Evolutionary conservation across 2,113 vertebrate genomes (phyloP), one percentile per base, ranked within the genome.

Genomic region (Eidolon helvum): DNA sequence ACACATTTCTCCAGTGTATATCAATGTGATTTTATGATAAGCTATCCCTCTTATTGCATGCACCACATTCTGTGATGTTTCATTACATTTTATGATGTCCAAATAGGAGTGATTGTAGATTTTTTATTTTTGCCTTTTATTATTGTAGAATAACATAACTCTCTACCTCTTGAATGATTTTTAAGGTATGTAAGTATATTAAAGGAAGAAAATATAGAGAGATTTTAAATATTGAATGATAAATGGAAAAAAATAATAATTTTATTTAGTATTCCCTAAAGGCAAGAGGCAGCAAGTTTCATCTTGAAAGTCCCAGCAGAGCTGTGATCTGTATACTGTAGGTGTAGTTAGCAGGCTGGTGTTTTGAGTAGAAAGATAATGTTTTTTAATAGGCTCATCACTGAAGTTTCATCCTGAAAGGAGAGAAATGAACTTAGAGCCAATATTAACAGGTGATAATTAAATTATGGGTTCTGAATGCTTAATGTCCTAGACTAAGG

Each of bases 401-500:
- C 50, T 97, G 96, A 90, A 98, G 96, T 97, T 98, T 98, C 97
- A 98, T 97, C 97, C 93, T 97, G 97, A 98, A 97, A 98, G 97
- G 93, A 98, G 91, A 98, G 94, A 98, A 98, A 98, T 97, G 63
- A 98, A 98, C 97, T 98, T 95, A 98, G 94, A 98, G 97, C 96
- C 96, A 98, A 97, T 98, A 98, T 98, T 98, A 99, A 98, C 96
- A 98, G 96, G 97, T 98, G 97, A 98, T 98, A 98, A 99, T 98
- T 98, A 98, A 98, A 98, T 98, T 97, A 98, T 97, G 91, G 96
- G 90, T 98, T 98, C 97, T 98, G 94, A 91, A 97, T 98, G 90
- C 71, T 96, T 97, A 98, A 98, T 98, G 97, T 96, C 93, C 93
- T 97, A 96, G 69, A 97, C 91, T 97, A 97, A 98, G 93, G 96